Percentiles rank a stretch among this genome's conserved stretches.
phyloP scores from a whole-genome alignment of 2,888 invertebrate genomes.

The Drosophila fungiperda region DNA sequence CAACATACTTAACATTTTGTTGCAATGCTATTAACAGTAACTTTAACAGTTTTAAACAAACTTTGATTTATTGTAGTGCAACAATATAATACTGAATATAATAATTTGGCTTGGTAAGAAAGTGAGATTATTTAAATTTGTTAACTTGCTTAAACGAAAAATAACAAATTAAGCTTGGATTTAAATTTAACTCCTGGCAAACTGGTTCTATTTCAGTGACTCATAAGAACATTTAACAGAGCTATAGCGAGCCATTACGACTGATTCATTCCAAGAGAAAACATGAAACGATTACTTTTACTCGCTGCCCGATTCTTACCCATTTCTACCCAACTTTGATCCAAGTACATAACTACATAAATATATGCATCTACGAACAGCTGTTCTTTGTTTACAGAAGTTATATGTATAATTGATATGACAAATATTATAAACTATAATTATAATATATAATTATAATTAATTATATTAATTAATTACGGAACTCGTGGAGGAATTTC shows the following conservation, averaged over 20 bases:
- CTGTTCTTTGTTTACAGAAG: not conserved
- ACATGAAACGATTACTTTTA: not conserved
- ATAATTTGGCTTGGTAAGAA: not conserved
- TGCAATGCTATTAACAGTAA: slow-evolving; percentile 17
- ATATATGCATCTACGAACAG: not conserved
- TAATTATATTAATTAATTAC: not conserved
- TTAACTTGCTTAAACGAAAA: not conserved
- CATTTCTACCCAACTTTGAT: not conserved
- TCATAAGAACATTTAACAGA: not conserved
- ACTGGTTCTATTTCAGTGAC: slow-evolving; percentile 1
- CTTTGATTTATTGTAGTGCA: not conserved
- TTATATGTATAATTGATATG: not conserved
- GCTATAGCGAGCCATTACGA: not conserved
- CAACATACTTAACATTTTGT: slow-evolving; percentile 13
- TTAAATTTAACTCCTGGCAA: not conserved
- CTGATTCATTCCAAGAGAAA: not conserved
- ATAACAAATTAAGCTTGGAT: too few relatives aligned
- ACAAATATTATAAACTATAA: not conserved
- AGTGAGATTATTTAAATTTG: not conserved
- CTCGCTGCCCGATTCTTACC: not conserved
- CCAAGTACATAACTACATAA: not conserved
- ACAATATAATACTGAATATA: not conserved
- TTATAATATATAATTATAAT: too few relatives aligned
- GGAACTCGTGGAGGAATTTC: not conserved
- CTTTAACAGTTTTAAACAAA: not conserved